Conservation (phyloP, 1,140 invertebrate species). For the Tribolium madens region DNA sequence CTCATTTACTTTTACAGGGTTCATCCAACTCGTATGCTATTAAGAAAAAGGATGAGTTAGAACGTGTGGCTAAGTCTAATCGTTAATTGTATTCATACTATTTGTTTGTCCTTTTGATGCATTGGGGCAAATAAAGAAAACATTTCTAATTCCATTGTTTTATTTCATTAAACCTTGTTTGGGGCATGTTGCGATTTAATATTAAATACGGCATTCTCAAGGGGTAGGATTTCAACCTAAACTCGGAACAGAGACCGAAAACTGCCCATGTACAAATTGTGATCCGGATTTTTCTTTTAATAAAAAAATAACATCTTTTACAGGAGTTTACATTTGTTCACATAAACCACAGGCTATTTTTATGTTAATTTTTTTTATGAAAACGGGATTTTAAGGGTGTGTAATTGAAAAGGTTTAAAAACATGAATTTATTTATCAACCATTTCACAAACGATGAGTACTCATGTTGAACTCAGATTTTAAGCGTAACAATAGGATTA, state of each 20-base stretch:
- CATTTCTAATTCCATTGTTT: slow-evolving; percentile 19
- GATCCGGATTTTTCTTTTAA: no score
- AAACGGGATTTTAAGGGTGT: no score
- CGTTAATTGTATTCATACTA: slow-evolving; percentile 80
- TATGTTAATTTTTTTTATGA: no score
- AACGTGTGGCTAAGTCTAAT: slow-evolving; percentile 99
- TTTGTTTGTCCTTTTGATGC: slow-evolving; percentile 43
- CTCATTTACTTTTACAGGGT: slow-evolving; percentile 73
- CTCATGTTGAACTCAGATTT: slow-evolving; percentile 62
- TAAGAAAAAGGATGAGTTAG: slow-evolving; percentile 99
- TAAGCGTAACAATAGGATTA: slow-evolving; percentile 61
- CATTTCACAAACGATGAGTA: slow-evolving; percentile 62
- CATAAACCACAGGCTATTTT: no score
- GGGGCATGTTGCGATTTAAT: no score
- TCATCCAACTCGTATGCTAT: slow-evolving; percentile 99
- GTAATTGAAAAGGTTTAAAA: slow-evolving; percentile 49
- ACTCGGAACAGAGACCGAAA: no score
- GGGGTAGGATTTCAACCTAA: no score
- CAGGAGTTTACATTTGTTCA: no score
- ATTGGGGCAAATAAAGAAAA: slow-evolving; percentile 48
- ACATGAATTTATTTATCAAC: slow-evolving; percentile 61
- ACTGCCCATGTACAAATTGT: no score
- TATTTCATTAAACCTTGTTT: background rate
- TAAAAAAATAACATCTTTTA: no score
- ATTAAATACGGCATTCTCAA: no score